Percentiles rank a stretch among this genome's conserved stretches.
Evolutionary conservation across 1,140 invertebrate genomes (phyloP).

Genomic region (Drosophila nigromelanica): DNA sequence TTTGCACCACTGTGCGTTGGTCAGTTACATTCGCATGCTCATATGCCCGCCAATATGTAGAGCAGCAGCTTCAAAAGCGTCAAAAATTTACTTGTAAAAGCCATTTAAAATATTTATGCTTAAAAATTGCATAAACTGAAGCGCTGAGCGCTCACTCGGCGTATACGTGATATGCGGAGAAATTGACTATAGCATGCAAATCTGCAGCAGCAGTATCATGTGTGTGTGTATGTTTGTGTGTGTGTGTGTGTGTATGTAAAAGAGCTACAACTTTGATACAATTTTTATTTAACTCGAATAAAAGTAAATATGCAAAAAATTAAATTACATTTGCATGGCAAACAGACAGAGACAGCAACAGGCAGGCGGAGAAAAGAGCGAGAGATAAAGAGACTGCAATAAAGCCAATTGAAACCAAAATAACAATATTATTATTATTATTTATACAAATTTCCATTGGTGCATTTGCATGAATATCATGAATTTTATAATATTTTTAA

Average conservation of each 20-base stretch:
- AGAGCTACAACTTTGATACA: slow-evolving; percentile 39
- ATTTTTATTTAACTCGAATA: slow-evolving; percentile 50
- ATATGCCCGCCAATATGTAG: background rate
- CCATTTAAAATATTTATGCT: slow-evolving; percentile 69
- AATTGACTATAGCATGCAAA: slow-evolving; percentile 41
- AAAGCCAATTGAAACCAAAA: background rate
- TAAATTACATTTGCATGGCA: slow-evolving; percentile 38
- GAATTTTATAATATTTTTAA: too few relatives aligned
- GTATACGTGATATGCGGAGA: slow-evolving; percentile 54
- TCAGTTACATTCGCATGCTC: background rate
- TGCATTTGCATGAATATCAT: too few relatives aligned
- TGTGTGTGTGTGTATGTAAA: background rate
- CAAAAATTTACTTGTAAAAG: slow-evolving; percentile 60
- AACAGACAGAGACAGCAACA: background rate
- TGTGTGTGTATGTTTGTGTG: background rate
- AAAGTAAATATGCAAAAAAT: slow-evolving; percentile 61
- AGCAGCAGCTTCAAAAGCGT: slow-evolving; percentile 31
- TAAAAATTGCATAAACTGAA: slow-evolving; percentile 51
- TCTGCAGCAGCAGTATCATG: background rate
- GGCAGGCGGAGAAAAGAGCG: background rate
- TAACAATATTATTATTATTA: slow-evolving; percentile 12
- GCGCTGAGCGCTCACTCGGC: slow-evolving; percentile 28
- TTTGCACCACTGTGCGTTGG: slow-evolving; percentile 6
- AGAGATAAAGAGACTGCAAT: background rate
- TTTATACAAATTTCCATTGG: background rate